Base-by-base conservation (phyloP, 2,888 invertebrate genomes). In the Protodeltote pygarga region DNA sequence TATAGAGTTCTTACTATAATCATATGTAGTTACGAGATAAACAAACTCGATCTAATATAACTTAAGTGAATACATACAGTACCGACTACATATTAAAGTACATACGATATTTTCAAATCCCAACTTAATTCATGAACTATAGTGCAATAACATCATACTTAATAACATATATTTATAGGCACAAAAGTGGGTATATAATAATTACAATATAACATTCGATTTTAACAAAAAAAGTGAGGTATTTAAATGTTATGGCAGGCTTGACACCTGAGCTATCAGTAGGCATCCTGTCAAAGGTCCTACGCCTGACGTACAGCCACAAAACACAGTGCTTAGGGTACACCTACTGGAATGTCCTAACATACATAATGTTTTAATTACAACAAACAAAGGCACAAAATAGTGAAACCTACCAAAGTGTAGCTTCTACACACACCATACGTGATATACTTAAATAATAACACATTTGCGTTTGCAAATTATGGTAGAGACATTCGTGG, bases 311-410 rank as follows among this genome's bases (percentile, higher is more conserved):
- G 44, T 16, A 53, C 32, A 44, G 61, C 47, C 45, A 51, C 50
- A 39, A 44, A 74, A 72, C 75, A 77, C 74, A 79, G 75, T 82
- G 81, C 79, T 75, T 77, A 71, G 72, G 65, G 82, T 84, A 84
- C 79, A 77, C 73, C 85, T 89, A 91, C 85, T 82, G 82, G 82
- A 83, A 83, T 83, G 88, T 88, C 85, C 84, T 81, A 85, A 80
- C 70, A 76, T 70, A 76, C 59, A 71, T 67, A 64, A 65, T 59
- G 73, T 80, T 73, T 79, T 75, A 65, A 77, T 75, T 79, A 83
- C 79, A 85, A 87, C 84, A 85, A 85, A 83, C 74, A 85, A 90
- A 92, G 92, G 92, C 92, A 92, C 92, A 85, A 86, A 81, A 81
- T 73, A 75, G 83, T 80, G 85, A 87, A 75, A 85, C 76, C 79